Conservation (phyloP, 2,888 invertebrate genomes). For the Habrosyne pyritoides region DNA sequence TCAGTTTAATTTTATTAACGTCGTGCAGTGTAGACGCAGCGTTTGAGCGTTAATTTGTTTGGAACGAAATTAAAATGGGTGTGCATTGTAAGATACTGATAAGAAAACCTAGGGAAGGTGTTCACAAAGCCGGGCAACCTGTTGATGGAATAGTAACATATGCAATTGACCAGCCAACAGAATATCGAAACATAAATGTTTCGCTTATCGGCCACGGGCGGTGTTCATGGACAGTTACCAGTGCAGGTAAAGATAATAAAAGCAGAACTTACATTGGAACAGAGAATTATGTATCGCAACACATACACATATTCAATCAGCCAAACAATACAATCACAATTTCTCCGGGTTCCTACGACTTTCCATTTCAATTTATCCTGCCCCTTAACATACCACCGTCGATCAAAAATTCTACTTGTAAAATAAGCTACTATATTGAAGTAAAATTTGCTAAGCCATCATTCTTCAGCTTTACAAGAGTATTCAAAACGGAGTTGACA, state of each 20-base stretch:
- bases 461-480: constrained; percentile 27
- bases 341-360: constrained; percentile 22
- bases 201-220: constrained; percentile 19
- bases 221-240: constrained; percentile 10
- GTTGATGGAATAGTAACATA: constrained; percentile 22
- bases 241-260: neutral
- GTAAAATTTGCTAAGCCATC: constrained; percentile 33
- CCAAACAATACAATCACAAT: constrained; percentile 7
- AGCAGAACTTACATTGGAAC: neutral
- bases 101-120: constrained; percentile 13
- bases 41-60: neutral
- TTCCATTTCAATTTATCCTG: constrained; percentile 29
- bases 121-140: constrained; percentile 18
- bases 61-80: constrained; percentile 15
- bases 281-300: constrained; percentile 21
- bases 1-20: too few relatives aligned
- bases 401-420: constrained; percentile 13
- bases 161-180: constrained; percentile 17
- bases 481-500: constrained; percentile 23
- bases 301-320: neutral
- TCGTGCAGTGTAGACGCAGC: too few relatives aligned
- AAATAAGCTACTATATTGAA: constrained; percentile 11
- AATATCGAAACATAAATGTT: constrained; percentile 16
- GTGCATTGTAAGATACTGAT: constrained; percentile 20
- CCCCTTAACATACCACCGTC: constrained; percentile 31